Evolutionary conservation across 2,888 invertebrate genomes (phyloP), one percentile per base, ranked within the genome.

Genomic region (Ectemnius cavifrons): DNA sequence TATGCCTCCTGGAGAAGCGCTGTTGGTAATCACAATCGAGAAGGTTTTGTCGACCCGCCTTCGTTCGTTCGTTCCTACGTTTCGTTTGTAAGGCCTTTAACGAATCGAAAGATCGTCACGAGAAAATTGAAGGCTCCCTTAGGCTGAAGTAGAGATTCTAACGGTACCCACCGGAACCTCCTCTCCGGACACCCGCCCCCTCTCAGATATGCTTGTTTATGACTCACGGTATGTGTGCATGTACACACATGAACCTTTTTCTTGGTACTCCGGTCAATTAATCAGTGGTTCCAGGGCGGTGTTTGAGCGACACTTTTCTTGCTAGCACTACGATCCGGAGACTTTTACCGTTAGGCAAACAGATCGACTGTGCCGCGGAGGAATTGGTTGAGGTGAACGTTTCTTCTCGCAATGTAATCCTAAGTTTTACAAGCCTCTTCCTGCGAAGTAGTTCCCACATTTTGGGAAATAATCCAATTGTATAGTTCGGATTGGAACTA

Each of bases 301-400:
- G 73, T 75, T 72, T 47, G 68, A 81, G 63, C 52, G 47, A 27
- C 63, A 70, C 67, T 68, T 62, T 79, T 71, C 76, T 69, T 59
- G 82, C 73, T 75, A 56, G 66, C 56, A 46, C 63, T 27, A 46
- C 14, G 60, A 60, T 63, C 72, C 64, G 62, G 77, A 71, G 71
- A 75, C n/a, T 18, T 71, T 71, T 84, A 83, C 84, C 84, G 80
- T 81, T 81, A 81, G 61, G 67, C 72, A 67, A 63, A 61, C 72
- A 74, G 16, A 37, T 57, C 47, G 16, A 37, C 74, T 77, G 67
- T 72, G 77, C 71, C 63, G 76, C 68, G 72, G 78, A 78, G 82
- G 79, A 81, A 80, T 72, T 72, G 71, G 63, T 75, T 73, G 70
- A 27, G 20, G 16, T 13, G 8, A 16, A 14, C 52, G 2, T 23